Conservation (phyloP, 1,140 invertebrate species). For the Bombus confusus region DNA sequence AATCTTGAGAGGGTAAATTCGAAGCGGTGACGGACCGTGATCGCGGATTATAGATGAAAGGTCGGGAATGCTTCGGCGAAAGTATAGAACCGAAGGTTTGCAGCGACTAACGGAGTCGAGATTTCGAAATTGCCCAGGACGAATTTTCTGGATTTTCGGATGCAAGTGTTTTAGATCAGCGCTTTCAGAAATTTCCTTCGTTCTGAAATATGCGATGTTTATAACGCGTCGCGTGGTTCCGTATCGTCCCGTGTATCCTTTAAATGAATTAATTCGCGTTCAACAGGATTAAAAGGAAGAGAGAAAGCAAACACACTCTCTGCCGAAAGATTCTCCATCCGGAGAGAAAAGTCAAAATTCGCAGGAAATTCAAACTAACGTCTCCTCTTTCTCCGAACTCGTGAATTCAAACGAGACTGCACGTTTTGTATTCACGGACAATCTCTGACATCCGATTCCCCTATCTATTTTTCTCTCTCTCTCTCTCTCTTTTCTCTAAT, state of each 20-base stretch:
- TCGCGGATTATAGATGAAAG: slow-evolving; percentile 16
- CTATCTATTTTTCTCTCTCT: no score
- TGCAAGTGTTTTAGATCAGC: no score
- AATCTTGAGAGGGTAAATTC: slow-evolving; percentile 28
- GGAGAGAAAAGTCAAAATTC: neutral
- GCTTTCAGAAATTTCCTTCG: no score
- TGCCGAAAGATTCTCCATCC: neutral
- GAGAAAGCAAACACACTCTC: neutral
- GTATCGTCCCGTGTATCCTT: neutral
- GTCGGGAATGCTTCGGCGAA: no score
- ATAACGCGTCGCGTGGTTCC: no score
- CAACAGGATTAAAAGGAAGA: neutral
- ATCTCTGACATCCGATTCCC: neutral
- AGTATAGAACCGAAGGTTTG: neutral
- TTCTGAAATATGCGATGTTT: no score
- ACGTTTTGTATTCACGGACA: neutral
- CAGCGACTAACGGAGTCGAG: neutral
- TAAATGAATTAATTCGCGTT: neutral
- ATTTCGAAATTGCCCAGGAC: neutral
- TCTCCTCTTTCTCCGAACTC: no score
- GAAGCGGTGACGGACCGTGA: neutral
- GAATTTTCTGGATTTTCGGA: neutral
- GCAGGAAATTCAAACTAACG: neutral
- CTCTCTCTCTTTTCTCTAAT: neutral
- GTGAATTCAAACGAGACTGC: neutral